Evolutionary conservation across 2,113 vertebrate genomes (phyloP), one percentile per base, ranked within the genome.

Genomic region (Chitala chitala): DNA sequence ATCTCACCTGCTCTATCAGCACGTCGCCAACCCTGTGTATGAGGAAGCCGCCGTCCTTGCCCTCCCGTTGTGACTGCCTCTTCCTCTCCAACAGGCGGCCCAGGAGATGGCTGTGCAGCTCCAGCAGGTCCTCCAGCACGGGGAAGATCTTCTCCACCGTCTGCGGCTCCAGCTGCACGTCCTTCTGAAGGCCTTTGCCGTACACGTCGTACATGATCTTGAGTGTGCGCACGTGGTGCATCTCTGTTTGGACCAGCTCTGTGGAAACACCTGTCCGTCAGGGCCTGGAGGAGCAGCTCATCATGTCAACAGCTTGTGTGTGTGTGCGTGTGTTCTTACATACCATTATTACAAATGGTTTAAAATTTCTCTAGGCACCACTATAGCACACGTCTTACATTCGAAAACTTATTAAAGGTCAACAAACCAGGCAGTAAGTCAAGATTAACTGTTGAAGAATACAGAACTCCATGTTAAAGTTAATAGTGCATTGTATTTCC

Each of bases 201-300:
- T 96, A 98, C 1, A 98, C 94, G 0, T 96, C 94, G 0, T 87
- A 91, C 95, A 98, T 95, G 84, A 98, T 96, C 85, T 91, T 94
- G 82, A 98, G 87, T 0, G 94, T 98, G 58, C 94, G 91, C 54
- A 98, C 77, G 1, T 98, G 96, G 78, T 98, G 96, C 84, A 95
- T 91, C 87, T 98, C 96, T 0, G 96, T 98, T 84, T 98, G 96
- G 87, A 95, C 93, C 31, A 98, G 63, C 82, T 98, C 96, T 94
- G 82, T 0, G n/a, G 75, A n/a, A n/a, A 68, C 24, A 5, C 5
- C 12, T 13, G n/a, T 26, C 24, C n/a, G n/a, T n/a, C n/a, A n/a
- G n/a, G n/a, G n/a, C n/a, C n/a, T n/a, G n/a, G n/a, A n/a, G n/a
- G n/a, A n/a, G n/a, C n/a, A n/a, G n/a, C n/a, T n/a, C n/a, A n/a